Percentiles rank a stretch among this genome's conserved stretches.
These are phyloP conservation scores for Pipistrellus pygmaeus DNA, from an alignment of 2,797 vertebrate species.

Conservation along the genomic window DNA sequence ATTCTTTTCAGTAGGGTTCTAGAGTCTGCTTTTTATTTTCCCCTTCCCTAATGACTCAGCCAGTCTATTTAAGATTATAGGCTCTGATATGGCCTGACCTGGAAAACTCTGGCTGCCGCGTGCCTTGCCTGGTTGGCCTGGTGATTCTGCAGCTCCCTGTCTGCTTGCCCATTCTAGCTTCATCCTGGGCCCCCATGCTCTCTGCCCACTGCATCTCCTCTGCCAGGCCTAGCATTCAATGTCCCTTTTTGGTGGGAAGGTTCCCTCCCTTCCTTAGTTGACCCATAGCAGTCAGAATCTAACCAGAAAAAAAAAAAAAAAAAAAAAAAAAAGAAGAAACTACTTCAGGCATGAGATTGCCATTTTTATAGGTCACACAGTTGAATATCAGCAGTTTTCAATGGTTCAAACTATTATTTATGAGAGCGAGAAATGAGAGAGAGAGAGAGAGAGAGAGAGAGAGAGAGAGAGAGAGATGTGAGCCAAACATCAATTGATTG, in stretches of 20 bases:
- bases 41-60: neutral
- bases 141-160: neutral
- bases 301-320: neutral
- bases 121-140: neutral
- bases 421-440: neutral
- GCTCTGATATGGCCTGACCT: neutral
- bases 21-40: conserved; percentile 12
- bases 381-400: neutral
- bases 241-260: neutral
- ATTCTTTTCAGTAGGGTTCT: neutral
- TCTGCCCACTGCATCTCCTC: neutral
- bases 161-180: neutral
- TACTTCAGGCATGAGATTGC: neutral
- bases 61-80: neutral
- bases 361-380: neutral
- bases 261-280: neutral
- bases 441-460: neutral
- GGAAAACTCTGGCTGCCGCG: neutral
- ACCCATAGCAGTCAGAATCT: neutral
- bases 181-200: neutral
- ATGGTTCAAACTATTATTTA: neutral
- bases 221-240: neutral
- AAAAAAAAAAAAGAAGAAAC: neutral
- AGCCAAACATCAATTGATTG: too few relatives aligned
- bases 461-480: too few relatives aligned